Base-by-base conservation (phyloP, 2,113 vertebrate species). In the Anseranas semipalmata region DNA sequence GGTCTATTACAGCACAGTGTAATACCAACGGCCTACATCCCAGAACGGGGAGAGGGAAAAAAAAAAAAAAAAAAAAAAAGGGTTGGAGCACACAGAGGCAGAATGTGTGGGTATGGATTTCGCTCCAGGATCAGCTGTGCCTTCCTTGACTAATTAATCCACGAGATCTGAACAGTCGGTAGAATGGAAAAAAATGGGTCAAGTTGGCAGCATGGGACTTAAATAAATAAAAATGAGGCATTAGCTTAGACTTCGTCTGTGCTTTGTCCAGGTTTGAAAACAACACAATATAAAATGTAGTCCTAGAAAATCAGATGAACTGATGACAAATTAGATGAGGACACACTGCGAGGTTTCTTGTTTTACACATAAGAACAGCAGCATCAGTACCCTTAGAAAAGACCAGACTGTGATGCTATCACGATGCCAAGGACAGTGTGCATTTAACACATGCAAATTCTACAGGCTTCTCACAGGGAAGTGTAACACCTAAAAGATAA, bases 121-220 rank as follows among this genome's bases (percentile, higher is more conserved):
- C 4, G 2, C 75, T 93, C 82, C 92, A 95, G 83, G 91, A 97
- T 96, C 94, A 96, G 96, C 94, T 96, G 90, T 90, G 86, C 77
- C 71, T 95, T 96, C 91, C 95, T 81, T 89, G 59, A 80, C 95
- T 96, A 96, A 95, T 96, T 96, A 95, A 95, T 95, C 91, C 95
- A 77, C 1, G 27, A 95, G 71, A 96, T 82, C 87, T 92, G 94
- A 97, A 95, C 92, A 96, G 94, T 91, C 90, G 2, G 90, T 73
- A 89, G 80, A 70, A 96, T 39, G 58, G 87, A 95, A 93, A 88
- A 88, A 96, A 96, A 97, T 92, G 89, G 92, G 95, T 96, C 96
- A 96, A 67, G 74, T 77, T 89, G 71, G 94, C 94, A 96, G 84
- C 86, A 77, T 82, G 91, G 84, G 94, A 93, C 74, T 93, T 84